A percentile compares a stretch with the other conserved stretches of the same genome.
phyloP scores from a whole-genome alignment of 2,888 invertebrate genomes.

The Philereme transversata region DNA sequence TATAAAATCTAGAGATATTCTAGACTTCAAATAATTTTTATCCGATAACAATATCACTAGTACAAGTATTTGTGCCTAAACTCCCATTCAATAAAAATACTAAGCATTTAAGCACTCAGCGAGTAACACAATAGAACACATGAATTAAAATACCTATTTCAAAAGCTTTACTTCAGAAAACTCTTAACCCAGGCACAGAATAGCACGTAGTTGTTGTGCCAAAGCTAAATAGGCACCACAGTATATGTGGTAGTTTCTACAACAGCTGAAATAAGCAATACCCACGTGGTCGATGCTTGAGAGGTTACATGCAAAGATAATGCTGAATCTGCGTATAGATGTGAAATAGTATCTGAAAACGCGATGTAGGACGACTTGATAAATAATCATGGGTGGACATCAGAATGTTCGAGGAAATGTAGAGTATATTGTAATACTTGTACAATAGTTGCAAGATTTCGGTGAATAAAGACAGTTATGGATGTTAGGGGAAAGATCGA shows the following conservation, averaged over 20 bases:
- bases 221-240: conserved; percentile 13
- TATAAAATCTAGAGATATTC: too few species aligned
- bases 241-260: not conserved
- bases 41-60: not conserved
- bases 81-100: conserved; percentile 3
- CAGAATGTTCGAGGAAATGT: too few species aligned
- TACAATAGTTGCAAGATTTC: too few species aligned
- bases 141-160: conserved; percentile 13
- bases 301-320: not conserved
- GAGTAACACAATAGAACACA: conserved; percentile 15
- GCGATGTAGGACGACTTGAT: too few species aligned
- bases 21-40: not conserved
- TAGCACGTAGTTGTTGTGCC: not conserved
- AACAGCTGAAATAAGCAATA: conserved; percentile 7
- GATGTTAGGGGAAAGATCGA: too few species aligned
- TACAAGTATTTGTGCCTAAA: not conserved
- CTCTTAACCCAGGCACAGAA: conserved; percentile 7
- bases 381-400: too few species aligned
- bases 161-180: conserved; percentile 4
- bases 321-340: not conserved
- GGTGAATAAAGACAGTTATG: too few species aligned
- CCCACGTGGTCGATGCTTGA: conserved; percentile 1
- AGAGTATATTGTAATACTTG: too few species aligned
- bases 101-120: not conserved
- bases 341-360: not conserved